phyloP scores from a whole-genome alignment of 2,797 vertebrate genomes.

The Nasua narica region DNA sequence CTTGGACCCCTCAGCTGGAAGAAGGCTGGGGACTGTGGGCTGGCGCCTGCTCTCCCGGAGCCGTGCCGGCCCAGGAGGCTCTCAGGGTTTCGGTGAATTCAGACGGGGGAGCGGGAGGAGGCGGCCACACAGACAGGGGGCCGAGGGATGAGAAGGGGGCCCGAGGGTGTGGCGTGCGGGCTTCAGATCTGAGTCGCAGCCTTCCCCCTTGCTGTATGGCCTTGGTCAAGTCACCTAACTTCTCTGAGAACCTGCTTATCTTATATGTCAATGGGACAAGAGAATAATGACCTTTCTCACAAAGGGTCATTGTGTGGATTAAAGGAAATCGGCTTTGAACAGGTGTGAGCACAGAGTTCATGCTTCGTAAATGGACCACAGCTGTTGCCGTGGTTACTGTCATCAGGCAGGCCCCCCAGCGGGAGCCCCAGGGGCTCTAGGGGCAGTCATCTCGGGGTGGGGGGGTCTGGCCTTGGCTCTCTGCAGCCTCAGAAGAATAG shows the following conservation, averaged over 20 bases:
- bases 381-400: rapidly evolving
- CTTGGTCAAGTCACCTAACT: not conserved
- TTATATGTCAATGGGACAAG: not conserved
- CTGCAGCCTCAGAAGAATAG: not conserved
- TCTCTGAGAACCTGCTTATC: not conserved
- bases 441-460: not conserved
- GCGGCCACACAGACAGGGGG: not conserved
- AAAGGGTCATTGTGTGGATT: not conserved
- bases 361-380: not conserved
- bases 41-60: not conserved
- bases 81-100: not conserved
- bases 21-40: not conserved
- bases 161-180: rapidly evolving
- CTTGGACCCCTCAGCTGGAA: not conserved
- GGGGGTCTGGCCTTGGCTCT: not conserved
- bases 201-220: not conserved
- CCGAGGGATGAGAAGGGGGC: not conserved
- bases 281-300: not conserved
- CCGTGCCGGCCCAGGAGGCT: not conserved
- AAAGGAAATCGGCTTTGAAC: not conserved
- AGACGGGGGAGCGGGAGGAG: not conserved
- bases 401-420: not conserved
- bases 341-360: not conserved
- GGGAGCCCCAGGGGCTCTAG: not conserved
- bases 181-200: not conserved